Base-by-base conservation (phyloP, 2,113 vertebrate species). In the Odobenus rosmarus region DNA sequence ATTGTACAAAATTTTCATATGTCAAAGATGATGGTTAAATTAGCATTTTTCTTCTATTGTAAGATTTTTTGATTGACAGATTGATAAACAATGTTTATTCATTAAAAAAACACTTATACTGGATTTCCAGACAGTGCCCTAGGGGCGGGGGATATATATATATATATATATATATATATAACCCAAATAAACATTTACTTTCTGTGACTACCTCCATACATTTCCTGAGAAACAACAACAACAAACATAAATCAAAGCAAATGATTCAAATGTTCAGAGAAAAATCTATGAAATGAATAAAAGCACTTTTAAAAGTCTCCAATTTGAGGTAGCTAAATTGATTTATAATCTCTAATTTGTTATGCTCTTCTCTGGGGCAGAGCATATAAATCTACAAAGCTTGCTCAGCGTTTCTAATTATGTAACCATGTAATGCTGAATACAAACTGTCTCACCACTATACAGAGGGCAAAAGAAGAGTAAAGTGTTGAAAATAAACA, bases 291-390 rank as follows among this genome's bases (percentile, higher is more conserved):
- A 55, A 62, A 72, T 93, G 93, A 95, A 92, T 84, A 84, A 92
- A 92, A 49, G 24, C 13, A 15, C 64, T 93, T 95, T 87, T 28
- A 11, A 90, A 95, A 80, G 11, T 95, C 74, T 97, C 49, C 79
- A 95, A 36, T 18, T 92, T 69, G 21, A 28, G 21, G 42, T 26
- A 71, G 33, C 39, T 59, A 61, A 64, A 80, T 33, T 97, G 95
- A 98, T 96, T 84, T 93, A 85, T 95, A 91, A 80, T 93, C 42
- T 90, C 67, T 86, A 76, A 88, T 97, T 94, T 85, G 24, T 74
- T 64, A 18, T 71, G 61, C 79, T 87, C 39, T 79, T 62, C 18
- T 46, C 26, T 46, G 15, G 28, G 18, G 23, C 67, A 57, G 16
- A 83, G 67, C 39, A 77, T 83, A n/a, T 79, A 80, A 90, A 79